phyloP scores from a whole-genome alignment of 2,113 vertebrate genomes.

The Gallinago jamesoni region DNA sequence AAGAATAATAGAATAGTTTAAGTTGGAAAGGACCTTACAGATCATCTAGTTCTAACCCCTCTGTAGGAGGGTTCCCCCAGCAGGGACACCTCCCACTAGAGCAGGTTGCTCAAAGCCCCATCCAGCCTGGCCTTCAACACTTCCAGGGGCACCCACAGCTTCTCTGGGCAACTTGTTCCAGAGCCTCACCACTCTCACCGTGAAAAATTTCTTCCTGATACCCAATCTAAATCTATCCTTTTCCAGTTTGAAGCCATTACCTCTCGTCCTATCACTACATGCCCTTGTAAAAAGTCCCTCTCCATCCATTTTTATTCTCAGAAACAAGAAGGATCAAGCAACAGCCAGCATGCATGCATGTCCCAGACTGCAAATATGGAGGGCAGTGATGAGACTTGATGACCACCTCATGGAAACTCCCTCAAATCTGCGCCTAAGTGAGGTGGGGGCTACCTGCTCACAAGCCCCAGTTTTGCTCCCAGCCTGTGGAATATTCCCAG shows the following conservation, averaged over 20 bases:
- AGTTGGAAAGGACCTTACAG: background rate
- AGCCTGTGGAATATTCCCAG: background rate
- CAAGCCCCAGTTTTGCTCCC: accelerated
- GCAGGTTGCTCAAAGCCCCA: background rate
- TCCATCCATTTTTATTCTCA: background rate
- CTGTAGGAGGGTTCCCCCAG: background rate
- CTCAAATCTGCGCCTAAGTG: accelerated
- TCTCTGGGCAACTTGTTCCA: background rate
- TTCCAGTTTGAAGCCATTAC: background rate
- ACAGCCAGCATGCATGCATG: background rate
- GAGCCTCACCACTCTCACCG: background rate
- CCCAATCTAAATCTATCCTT: background rate
- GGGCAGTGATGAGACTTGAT: background rate
- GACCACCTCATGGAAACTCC: background rate
- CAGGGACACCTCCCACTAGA: background rate
- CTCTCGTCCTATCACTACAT: background rate
- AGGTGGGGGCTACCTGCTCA: accelerated
- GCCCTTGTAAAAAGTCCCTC: background rate
- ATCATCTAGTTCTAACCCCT: background rate
- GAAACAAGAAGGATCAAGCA: background rate
- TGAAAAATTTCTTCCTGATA: background rate
- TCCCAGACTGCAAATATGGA: background rate
- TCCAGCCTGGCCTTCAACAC: background rate
- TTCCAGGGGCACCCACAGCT: background rate
- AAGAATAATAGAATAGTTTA: background rate